These are phyloP conservation scores for Drosophila setifemur DNA, from an alignment of 1,140 invertebrate genomes.

Conservation along the genomic window DNA sequence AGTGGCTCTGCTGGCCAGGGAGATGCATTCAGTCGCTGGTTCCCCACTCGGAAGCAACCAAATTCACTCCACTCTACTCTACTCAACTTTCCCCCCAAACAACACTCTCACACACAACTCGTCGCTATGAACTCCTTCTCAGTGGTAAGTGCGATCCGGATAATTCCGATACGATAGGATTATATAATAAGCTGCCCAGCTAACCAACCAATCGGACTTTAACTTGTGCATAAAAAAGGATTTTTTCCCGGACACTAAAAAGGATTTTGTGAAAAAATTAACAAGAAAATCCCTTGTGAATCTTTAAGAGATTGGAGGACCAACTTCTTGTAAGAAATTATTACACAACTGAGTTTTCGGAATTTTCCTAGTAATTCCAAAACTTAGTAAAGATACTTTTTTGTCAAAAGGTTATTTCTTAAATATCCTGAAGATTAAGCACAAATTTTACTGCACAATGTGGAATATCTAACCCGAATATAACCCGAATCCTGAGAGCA, in stretches of 20 bases:
- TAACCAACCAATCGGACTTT: background rate
- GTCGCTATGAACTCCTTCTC: constrained; percentile 82
- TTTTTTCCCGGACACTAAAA: background rate
- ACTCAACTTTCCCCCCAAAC: constrained; percentile 70
- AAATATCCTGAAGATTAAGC: no score
- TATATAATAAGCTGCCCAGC: background rate
- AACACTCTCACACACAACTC: constrained; percentile 73
- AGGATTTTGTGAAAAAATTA: no score
- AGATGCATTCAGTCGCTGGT: constrained; percentile 82
- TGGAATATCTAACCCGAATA: no score
- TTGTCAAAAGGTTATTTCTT: no score
- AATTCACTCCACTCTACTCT: constrained; percentile 80
- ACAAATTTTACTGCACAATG: no score
- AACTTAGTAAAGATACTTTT: no score
- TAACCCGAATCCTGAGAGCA: no score
- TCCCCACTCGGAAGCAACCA: constrained; percentile 82
- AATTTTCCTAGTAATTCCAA: no score
- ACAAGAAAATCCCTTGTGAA: no score
- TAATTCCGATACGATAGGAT: background rate
- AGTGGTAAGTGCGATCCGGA: constrained; percentile 73
- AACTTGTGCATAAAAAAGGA: background rate
- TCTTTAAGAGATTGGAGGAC: no score
- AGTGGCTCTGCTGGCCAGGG: constrained; percentile 61
- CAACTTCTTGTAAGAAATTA: no score
- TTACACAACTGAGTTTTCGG: no score